phyloP scores from a whole-genome alignment of 2,797 vertebrate genomes.

The Leptodactylus fallax region DNA sequence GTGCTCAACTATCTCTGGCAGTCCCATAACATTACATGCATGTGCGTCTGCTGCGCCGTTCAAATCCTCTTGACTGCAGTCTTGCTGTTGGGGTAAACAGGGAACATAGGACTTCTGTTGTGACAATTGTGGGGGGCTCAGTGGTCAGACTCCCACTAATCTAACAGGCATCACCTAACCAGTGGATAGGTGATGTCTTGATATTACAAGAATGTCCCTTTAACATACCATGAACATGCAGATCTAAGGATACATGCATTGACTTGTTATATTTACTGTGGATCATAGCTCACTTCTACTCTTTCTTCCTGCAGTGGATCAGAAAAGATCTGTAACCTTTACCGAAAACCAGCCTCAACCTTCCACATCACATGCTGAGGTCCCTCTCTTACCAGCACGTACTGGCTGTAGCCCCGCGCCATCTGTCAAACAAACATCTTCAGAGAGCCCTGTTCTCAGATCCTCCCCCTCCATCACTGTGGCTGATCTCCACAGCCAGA shows the following conservation, averaged over 20 bases:
- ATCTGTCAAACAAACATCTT: constrained; percentile 71
- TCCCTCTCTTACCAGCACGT: constrained; percentile 61
- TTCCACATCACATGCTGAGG: constrained; percentile 59
- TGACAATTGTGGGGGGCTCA: no score
- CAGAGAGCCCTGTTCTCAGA: constrained; percentile 73
- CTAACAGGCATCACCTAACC: no score
- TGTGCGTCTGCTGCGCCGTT: no score
- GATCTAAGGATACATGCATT: not conserved
- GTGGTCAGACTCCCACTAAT: no score
- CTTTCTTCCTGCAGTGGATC: constrained; percentile 77
- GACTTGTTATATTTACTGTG: not conserved
- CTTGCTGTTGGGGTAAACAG: no score
- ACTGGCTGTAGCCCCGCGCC: constrained; percentile 69
- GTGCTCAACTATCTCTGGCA: no score
- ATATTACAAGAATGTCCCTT: no score
- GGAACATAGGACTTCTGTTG: no score
- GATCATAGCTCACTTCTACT: not conserved
- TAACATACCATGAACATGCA: not conserved
- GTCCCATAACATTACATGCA: no score
- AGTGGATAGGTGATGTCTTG: no score
- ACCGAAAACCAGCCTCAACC: constrained; percentile 85
- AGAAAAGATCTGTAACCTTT: constrained; percentile 96
- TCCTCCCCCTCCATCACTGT: constrained; percentile 76
- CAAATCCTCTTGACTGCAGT: no score
- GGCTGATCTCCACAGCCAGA: constrained; percentile 83